phyloP scores from a whole-genome alignment of 2,113 vertebrate genomes.

The Heterotis niloticus region DNA sequence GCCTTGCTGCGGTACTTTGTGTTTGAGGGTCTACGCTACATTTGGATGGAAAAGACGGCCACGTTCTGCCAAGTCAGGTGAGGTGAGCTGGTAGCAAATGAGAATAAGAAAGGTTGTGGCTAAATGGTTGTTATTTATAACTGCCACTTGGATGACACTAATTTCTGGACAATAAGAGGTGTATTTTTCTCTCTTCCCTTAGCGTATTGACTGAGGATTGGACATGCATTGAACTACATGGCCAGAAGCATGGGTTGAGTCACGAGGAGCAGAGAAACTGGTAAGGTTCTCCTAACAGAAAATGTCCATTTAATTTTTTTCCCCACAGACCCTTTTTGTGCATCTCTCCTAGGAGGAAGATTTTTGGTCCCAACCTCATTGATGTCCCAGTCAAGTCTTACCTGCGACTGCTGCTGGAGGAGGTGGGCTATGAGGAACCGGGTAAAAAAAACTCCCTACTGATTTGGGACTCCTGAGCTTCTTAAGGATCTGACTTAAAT shows the following conservation, averaged over 20 bases:
- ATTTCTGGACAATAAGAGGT: too few relatives aligned
- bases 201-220: conserved; percentile 76
- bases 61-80: conserved; percentile 79
- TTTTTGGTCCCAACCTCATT: conserved; percentile 83
- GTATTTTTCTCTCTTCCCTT: conserved; percentile 22
- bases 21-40: conserved; percentile 78
- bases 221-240: conserved; percentile 72
- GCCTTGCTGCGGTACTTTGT: conserved; percentile 70
- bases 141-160: too few relatives aligned
- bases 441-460: background rate
- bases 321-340: too few relatives aligned
- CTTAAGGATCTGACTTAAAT: background rate
- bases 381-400: conserved; percentile 85
- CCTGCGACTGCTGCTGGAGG: conserved; percentile 72
- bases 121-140: too few relatives aligned
- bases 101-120: too few relatives aligned
- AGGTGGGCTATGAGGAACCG: conserved; percentile 61
- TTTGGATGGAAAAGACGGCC: conserved; percentile 75
- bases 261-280: conserved; percentile 61
- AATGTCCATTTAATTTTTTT: background rate
- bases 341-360: conserved; percentile 58
- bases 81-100: too few relatives aligned
- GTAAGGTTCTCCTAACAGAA: conserved; percentile 37
- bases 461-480: background rate
- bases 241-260: conserved; percentile 63